A percentile compares a stretch with the other conserved stretches of the same genome.
Conservation (phyloP, 2,113 vertebrate genomes). For the Alces alces region DNA sequence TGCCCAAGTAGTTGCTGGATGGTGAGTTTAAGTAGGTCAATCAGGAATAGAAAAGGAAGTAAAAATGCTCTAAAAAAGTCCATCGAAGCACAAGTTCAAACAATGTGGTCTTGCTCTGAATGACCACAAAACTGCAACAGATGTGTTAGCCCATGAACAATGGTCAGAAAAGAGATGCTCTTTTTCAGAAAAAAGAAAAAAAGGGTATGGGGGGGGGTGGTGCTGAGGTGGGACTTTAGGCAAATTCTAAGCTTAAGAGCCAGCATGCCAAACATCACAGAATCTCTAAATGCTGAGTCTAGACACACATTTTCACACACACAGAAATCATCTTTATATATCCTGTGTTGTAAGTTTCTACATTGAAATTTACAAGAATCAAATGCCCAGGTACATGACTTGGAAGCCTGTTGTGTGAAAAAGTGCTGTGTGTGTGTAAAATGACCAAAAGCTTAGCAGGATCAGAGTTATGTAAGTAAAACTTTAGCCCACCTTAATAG, state of each 20-base stretch:
- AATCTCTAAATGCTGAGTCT: background rate
- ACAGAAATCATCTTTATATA: background rate
- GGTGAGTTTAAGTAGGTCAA: background rate
- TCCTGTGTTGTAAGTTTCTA: background rate
- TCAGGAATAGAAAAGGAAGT: constrained; percentile 14
- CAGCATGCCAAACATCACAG: background rate
- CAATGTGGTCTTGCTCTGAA: background rate
- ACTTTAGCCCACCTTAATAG: background rate
- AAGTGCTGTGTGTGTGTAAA: background rate
- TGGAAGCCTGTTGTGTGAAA: background rate
- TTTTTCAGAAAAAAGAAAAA: background rate
- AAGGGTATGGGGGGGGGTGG: background rate
- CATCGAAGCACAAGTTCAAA: constrained; percentile 23
- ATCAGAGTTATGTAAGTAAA: background rate
- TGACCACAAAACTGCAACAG: background rate
- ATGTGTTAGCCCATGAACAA: background rate
- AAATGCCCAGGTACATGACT: background rate
- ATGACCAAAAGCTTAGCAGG: background rate
- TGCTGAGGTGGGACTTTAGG: background rate
- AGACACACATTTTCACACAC: background rate
- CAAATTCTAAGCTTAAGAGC: constrained; percentile 7
- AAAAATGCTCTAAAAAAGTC: background rate
- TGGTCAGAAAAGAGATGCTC: background rate
- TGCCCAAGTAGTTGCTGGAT: background rate
- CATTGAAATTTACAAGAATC: background rate